phyloP scores from a whole-genome alignment of 2,888 invertebrate genomes.

The Eucera pruinosa region DNA sequence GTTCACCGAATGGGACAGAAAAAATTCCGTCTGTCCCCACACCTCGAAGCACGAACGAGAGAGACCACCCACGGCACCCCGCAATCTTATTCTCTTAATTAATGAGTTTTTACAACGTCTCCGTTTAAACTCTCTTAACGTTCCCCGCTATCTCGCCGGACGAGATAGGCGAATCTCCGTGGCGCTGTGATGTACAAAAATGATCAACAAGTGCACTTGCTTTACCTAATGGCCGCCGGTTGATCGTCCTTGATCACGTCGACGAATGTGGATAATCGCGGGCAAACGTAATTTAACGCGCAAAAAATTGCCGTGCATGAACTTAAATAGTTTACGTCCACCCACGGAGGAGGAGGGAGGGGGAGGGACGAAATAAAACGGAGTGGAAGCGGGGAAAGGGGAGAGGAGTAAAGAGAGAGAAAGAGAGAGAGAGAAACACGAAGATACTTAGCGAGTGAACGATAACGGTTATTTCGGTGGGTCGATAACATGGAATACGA shows the following conservation, averaged over 20 bases:
- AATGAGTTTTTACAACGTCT: conserved; percentile 45
- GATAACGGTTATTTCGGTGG: conserved; percentile 58
- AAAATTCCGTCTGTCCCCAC: conserved; percentile 23
- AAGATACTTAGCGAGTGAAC: conserved; percentile 31
- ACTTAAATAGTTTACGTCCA: not conserved
- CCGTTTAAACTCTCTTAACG: conserved; percentile 39
- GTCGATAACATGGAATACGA: conserved; percentile 64
- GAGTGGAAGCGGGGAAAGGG: not conserved
- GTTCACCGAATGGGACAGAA: conserved; percentile 18
- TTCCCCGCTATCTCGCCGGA: conserved; percentile 25
- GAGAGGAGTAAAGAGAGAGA: too few relatives aligned
- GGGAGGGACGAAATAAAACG: not conserved
- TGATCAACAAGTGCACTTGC: not conserved
- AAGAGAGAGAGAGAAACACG: not conserved
- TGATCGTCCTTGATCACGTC: not conserved
- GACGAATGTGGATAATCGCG: not conserved
- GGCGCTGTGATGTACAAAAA: not conserved
- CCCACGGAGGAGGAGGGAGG: not conserved
- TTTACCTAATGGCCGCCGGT: not conserved
- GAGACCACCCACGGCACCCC: conserved; percentile 57
- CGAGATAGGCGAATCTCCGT: not conserved
- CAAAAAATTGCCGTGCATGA: not conserved
- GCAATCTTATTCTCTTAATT: conserved; percentile 55
- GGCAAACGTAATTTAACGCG: not conserved
- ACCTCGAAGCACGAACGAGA: conserved; percentile 15